These are phyloP conservation scores for Tineola bisselliella DNA, from an alignment of 2,888 invertebrate species.

Conservation along the genomic window DNA sequence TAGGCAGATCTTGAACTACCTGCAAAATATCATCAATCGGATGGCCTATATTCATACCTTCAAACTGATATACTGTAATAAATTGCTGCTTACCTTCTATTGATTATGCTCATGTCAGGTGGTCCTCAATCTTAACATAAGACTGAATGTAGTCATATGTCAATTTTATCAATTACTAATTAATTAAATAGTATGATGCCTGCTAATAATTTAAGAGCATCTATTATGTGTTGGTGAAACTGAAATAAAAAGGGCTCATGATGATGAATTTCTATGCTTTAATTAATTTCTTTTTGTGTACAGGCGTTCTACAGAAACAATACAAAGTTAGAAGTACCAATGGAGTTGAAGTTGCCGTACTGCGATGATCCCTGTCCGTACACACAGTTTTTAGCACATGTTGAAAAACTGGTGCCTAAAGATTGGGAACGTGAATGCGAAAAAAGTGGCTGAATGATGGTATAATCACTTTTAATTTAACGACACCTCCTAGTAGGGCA, in stretches of 20 bases:
- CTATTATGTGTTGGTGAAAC: too few relatives aligned
- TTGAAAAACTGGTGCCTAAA: constrained; percentile 66
- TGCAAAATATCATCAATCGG: too few relatives aligned
- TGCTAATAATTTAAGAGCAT: too few relatives aligned
- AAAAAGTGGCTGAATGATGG: constrained; percentile 18
- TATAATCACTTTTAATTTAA: neutral
- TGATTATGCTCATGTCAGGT: too few relatives aligned
- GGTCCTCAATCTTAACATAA: too few relatives aligned
- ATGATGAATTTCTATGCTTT: neutral
- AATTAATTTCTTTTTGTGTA: constrained; percentile 21
- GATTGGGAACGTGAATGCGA: constrained; percentile 77
- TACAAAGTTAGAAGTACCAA: constrained; percentile 66
- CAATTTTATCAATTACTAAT: too few relatives aligned
- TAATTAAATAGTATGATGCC: too few relatives aligned
- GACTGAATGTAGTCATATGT: too few relatives aligned
- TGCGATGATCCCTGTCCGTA: constrained; percentile 74
- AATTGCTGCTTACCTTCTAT: too few relatives aligned
- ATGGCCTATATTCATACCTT: too few relatives aligned
- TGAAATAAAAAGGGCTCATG: neutral
- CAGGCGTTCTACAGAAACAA: constrained; percentile 75
- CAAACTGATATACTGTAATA: too few relatives aligned
- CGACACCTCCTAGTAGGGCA: neutral
- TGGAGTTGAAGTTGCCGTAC: constrained; percentile 68
- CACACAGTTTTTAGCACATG: constrained; percentile 57
- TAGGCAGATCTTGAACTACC: too few relatives aligned